Base-by-base conservation (phyloP, 1,140 invertebrate genomes). In the Formica selysi region DNA sequence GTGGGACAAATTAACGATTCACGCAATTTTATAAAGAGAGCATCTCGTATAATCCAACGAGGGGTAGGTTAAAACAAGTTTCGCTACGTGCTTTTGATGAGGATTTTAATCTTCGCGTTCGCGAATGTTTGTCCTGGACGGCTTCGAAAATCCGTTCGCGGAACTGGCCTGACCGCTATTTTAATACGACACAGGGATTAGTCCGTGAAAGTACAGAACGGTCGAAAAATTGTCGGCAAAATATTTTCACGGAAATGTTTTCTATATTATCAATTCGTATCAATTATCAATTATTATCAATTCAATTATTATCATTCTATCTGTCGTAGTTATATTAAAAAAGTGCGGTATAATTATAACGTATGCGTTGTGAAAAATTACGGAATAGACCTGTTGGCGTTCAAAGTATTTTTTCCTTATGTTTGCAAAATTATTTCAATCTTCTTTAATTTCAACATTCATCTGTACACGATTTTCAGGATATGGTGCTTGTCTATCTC, bases 1-100 rank as follows among this genome's bases (percentile, higher is more conserved):
- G 22, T n/a, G 38, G 41, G 79, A 76, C 76, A 86, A 87, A 89
- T 90, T 90, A 90, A 74, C 61, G 61, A 90, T 61, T 89, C 87
- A 59, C 48, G 68, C 81, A 59, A 88, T 89, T 81, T 70, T 87
- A 85, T 91, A 74, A 76, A 70, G 59, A 78, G 41, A 73, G 41
- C 11, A 48, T 8, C 32, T 22, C 61, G 38, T 74, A 51, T 51
- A 67, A 84, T 86, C 62, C 85, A 61, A 44, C 67, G 67, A 19
- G 51, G 13, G 16, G 26, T 22, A n/a, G 19, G 41, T 83, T 71
- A 32, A 81, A 57, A 13, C 26, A n/a, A 22, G 22, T 22, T 22
- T 22, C 29, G 44, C 44, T 26, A 68, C 32, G 11, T 68, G 44
- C 8, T 44, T 32, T 79, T 61, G 44, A 67, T 67, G 62, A 51